Evolutionary conservation across 2,888 invertebrate species (phyloP).

Genomic region (Pseudolycoriella hygida): DNA sequence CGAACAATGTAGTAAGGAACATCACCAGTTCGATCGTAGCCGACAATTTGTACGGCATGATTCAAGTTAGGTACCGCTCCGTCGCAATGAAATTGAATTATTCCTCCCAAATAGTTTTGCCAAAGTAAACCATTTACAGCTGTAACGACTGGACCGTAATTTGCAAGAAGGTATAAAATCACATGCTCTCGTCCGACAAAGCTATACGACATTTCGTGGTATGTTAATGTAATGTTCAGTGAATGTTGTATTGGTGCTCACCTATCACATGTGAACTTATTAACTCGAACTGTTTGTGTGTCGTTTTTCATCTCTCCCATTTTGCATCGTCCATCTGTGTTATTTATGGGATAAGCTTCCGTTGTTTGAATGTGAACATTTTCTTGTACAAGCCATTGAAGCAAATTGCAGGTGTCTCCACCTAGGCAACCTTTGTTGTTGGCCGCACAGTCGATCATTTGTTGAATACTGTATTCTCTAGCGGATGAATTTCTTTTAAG

Average conservation of each 20-base stretch:
- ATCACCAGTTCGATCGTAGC: conserved; percentile 53
- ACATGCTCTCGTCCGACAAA: conserved; percentile 11
- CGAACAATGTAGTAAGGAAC: conserved; percentile 68
- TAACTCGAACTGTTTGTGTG: conserved; percentile 7
- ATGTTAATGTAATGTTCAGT: background rate
- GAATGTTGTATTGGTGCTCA: conserved; percentile 7
- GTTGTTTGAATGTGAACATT: conserved; percentile 38
- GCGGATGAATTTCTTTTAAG: conserved; percentile 47
- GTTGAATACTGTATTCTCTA: conserved; percentile 42
- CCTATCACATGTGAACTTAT: conserved; percentile 10
- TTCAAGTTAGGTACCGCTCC: conserved; percentile 40
- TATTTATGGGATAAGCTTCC: conserved; percentile 36
- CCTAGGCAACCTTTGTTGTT: conserved; percentile 60
- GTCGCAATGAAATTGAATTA: conserved; percentile 67
- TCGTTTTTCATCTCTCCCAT: background rate
- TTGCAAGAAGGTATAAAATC: conserved; percentile 32
- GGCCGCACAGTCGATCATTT: conserved; percentile 66
- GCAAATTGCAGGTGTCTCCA: conserved; percentile 61
- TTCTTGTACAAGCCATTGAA: conserved; percentile 48
- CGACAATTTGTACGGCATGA: conserved; percentile 70
- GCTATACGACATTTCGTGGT: conserved; percentile 8
- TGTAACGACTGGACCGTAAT: conserved; percentile 59
- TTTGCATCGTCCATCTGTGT: conserved; percentile 3
- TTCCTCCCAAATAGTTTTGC: conserved; percentile 73
- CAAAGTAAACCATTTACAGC: conserved; percentile 70